Base-by-base conservation (phyloP, 2,113 vertebrate genomes). In the Scatophagus argus region DNA sequence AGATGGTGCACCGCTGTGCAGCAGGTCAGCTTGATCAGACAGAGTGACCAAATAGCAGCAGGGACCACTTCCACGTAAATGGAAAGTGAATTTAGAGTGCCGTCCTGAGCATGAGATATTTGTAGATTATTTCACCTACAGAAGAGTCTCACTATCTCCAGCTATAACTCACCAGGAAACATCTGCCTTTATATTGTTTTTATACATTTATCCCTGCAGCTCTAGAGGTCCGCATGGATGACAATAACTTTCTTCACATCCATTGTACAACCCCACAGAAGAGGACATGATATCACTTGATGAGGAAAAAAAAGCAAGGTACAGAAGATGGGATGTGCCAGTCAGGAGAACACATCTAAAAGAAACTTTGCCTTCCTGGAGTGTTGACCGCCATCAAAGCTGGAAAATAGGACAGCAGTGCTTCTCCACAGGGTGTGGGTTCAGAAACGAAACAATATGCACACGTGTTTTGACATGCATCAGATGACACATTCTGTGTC, bases 221-320 rank as follows among this genome's bases (percentile, higher is more conserved):
- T 55, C 10, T 21, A 62, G 36, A 49, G 16, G n/a, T 58, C n/a
- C n/a, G n/a, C n/a, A n/a, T 34, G 38, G 32, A 43, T 66, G 60
- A n/a, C 80, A 70, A 47, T 41, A 61, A 17, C 38, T 44, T 69
- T 66, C 7, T 32, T 25, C 27, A 19, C 32, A 6, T 58, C 61
- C 44, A 21, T 10, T 38, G 70, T 79, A 52, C 61, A 58, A 67
- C 17, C 75, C 25, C 32, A 65, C 32, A 62, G 62, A 79, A 43
- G 36, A 82, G 49, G 2, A 69, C n/a, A 21, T 19, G 72, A n/a
- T 27, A 38, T 64, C 43, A 16, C 46, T 43, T 49, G 63, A 58
- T 36, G 12, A 34, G 65, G n/a, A n/a, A 74, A 34, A 46, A 13
- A 14, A 47, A 49, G n/a, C 21, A 8, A 16, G 64, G 61, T 46